Conservation (phyloP, 1,140 invertebrate species). For the Pogonognathellus flavescens region DNA sequence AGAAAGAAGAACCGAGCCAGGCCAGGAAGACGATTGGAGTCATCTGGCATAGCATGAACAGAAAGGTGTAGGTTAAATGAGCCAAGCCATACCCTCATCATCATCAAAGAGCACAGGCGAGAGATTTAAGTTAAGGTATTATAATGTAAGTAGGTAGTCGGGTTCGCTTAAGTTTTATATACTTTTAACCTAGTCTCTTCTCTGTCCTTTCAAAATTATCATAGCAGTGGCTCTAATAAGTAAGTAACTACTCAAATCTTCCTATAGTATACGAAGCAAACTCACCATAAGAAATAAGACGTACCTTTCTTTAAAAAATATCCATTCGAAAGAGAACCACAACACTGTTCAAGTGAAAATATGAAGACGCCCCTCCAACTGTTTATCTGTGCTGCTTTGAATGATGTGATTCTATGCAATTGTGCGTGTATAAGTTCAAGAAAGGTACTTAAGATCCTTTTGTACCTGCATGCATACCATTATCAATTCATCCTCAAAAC, state of each 20-base stretch:
- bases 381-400: too few relatives aligned
- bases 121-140: constrained; percentile 23
- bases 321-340: too few relatives aligned
- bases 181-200: not conserved
- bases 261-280: too few relatives aligned
- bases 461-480: constrained; percentile 53
- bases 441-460: constrained; percentile 57
- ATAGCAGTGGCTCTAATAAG: too few relatives aligned
- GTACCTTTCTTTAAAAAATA: too few relatives aligned
- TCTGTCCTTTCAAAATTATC: constrained; percentile 13
- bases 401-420: too few relatives aligned
- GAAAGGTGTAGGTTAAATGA: constrained; percentile 50
- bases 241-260: too few relatives aligned
- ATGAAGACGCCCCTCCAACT: too few relatives aligned
- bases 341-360: too few relatives aligned
- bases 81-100: constrained; percentile 25
- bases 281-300: too few relatives aligned
- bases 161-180: not conserved
- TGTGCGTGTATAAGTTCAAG: not conserved
- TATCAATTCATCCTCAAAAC: constrained; percentile 33
- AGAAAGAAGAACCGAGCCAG: not conserved
- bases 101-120: constrained; percentile 37
- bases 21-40: constrained; percentile 38
- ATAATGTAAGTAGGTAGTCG: not conserved
- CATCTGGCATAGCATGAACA: constrained; percentile 36